Conservation (phyloP, 2,113 vertebrate genomes). For the Felis catus region F.catus_Fca126_mat1.0 CM031424.1:93496501-93497000, state of each 20-base stretch:
- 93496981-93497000: background rate
- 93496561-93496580: fast-evolving
- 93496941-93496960: background rate
- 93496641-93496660: fast-evolving
- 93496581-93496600: fast-evolving
- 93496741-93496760: background rate
- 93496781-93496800: fast-evolving
- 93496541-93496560: fast-evolving
- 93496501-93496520: fast-evolving
- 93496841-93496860: too few relatives aligned
- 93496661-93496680: fast-evolving
- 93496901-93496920: background rate
- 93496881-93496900: background rate
- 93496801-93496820: background rate
- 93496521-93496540: fast-evolving
- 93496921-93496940: background rate
- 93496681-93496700: fast-evolving
- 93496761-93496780: fast-evolving
- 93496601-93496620: fast-evolving
- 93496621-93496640: fast-evolving
- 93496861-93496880: fast-evolving
- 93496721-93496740: background rate
- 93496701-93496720: fast-evolving
- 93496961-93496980: background rate
- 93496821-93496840: background rate